Conservation (phyloP, 2,888 invertebrate genomes). For the Carcina quercana region DNA sequence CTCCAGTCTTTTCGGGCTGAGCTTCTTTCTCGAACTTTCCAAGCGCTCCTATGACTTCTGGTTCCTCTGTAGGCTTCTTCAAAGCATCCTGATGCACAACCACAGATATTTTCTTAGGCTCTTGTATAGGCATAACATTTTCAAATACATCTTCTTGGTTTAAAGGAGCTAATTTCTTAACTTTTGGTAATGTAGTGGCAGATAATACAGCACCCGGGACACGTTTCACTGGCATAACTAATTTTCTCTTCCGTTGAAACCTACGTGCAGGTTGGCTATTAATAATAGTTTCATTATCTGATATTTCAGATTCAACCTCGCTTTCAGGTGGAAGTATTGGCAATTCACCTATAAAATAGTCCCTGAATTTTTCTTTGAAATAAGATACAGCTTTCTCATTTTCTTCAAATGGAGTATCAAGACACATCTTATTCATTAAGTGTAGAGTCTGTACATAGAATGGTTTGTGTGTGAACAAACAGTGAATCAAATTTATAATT, state of each 20-base stretch:
- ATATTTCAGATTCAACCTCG: constrained; percentile 60
- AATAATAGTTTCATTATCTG: constrained; percentile 42
- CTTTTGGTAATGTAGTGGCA: constrained; percentile 32
- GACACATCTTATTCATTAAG: constrained; percentile 96
- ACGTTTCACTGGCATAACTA: constrained; percentile 50
- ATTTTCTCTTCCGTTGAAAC: constrained; percentile 48
- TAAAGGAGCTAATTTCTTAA: constrained; percentile 30
- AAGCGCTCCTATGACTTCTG: constrained; percentile 53
- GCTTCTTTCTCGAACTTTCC: constrained; percentile 57
- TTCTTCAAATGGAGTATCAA: constrained; percentile 86
- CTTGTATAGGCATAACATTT: constrained; percentile 36
- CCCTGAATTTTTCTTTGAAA: constrained; percentile 49
- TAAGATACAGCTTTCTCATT: constrained; percentile 39
- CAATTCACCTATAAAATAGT: constrained; percentile 39
- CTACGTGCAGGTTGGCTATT: constrained; percentile 27
- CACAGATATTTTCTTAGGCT: constrained; percentile 59
- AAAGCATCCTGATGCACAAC: constrained; percentile 54
- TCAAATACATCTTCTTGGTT: constrained; percentile 61
- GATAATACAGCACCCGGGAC: constrained; percentile 33
- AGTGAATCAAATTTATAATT: constrained; percentile 84
- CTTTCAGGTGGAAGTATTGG: constrained; percentile 33
- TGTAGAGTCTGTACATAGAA: constrained; percentile 92
- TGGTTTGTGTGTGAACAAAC: constrained; percentile 82
- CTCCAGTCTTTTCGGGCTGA: constrained; percentile 25
- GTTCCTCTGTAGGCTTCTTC: constrained; percentile 39